Base-by-base conservation (phyloP, 53 echinoderm and acorn worm genomes). In the Patiria pectinifera region DNA sequence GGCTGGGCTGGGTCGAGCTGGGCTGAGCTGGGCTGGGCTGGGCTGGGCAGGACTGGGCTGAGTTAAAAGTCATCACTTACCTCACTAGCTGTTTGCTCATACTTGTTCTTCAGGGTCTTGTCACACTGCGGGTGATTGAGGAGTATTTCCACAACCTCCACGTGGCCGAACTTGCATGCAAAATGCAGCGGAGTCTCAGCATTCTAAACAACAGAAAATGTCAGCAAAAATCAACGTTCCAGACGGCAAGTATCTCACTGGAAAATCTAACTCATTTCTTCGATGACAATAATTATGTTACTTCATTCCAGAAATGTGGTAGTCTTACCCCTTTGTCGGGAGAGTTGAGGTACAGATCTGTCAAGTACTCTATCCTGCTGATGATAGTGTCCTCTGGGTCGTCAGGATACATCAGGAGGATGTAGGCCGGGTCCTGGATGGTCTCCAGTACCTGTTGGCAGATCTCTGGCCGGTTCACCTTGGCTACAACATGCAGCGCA, bases 251-350 rank as follows among this genome's bases (percentile, higher is more conserved):
- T 53, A 53, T 53, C 53, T 8, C 53, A 53, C 53, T 35, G 35
- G 35, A 35, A 35, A 35, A 35, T 35, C 35, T 35, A 35, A 35
- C 35, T 35, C 35, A 35, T 35, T 35, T 35, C 35, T 8, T 53
- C 8, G 53, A 53, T 53, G 53, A 48, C n/a, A 35, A 35, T 35
- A 35, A 35, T 35, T 0, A 35, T 35, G 35, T 35, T 35, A 35
- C 35, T n/a, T 82, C 9, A 3, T 6, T 22, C 3, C 60, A 10
- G 60, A 24, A 21, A 0, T 7, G 3, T 10, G 1, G 16, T 6
- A 21, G 11, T n/a, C 97, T 91, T 77, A 97, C 97, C 95, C 96
- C 97, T 93, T 97, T 97, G n/a, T 97, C 97, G 2, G 94, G 96
- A 9, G 94, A 94, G 87, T 97, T 97, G 10, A 97, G 92, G 60